A percentile compares a stretch with the other conserved stretches of the same genome.
Conservation (phyloP, 2,113 vertebrate species). For the Heliornis fulica region DNA sequence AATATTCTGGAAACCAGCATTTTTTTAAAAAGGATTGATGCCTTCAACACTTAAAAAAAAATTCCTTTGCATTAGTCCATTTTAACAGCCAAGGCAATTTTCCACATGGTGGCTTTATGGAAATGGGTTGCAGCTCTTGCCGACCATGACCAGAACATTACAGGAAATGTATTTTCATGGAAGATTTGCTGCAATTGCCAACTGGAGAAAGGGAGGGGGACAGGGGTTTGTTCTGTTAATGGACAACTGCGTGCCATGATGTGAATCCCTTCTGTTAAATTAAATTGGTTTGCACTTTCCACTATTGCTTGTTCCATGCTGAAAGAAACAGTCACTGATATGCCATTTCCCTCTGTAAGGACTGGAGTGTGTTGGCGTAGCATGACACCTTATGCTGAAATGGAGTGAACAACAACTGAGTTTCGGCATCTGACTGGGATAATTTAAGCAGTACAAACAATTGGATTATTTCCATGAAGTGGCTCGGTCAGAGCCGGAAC, state of each 20-base stretch:
- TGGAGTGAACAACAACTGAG: not conserved
- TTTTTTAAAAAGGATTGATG: slow-evolving; percentile 33
- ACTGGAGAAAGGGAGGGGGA: slow-evolving; percentile 72
- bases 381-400: not conserved
- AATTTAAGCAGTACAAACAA: not conserved
- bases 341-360: not conserved
- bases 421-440: not conserved
- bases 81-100: slow-evolving; percentile 87
- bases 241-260: slow-evolving; percentile 81
- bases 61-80: slow-evolving; percentile 80
- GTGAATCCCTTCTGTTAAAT: slow-evolving; percentile 68
- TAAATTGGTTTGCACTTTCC: slow-evolving; percentile 60
- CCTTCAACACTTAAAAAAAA: not conserved
- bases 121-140: slow-evolving; percentile 71
- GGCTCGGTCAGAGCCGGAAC: not conserved
- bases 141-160: slow-evolving; percentile 87
- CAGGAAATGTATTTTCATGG: slow-evolving; percentile 93
- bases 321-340: slow-evolving; percentile 13
- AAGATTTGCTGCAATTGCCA: slow-evolving; percentile 91
- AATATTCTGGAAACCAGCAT: slow-evolving; percentile 24
- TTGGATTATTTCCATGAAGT: not conserved
- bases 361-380: not conserved
- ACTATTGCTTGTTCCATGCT: slow-evolving; percentile 32
- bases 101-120: slow-evolving; percentile 85
- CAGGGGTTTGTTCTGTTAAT: slow-evolving; percentile 80